A percentile compares a stretch with the other conserved stretches of the same genome.
These are phyloP conservation scores for Centroberyx gerrardi DNA, from an alignment of 2,797 vertebrate genomes.

Conservation along the genomic window DNA sequence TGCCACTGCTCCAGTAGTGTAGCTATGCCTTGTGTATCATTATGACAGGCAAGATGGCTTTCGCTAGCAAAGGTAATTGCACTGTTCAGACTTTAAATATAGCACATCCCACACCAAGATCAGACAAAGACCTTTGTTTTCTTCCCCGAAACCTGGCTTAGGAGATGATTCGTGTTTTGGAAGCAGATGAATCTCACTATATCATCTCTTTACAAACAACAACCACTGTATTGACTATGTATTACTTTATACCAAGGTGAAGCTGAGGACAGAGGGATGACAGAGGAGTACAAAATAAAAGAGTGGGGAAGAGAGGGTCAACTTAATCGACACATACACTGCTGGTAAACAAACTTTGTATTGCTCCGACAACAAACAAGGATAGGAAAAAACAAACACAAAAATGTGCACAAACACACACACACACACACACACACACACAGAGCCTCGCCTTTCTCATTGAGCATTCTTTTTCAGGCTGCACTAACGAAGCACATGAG, in stretches of 20 bases:
- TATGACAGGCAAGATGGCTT: conserved; percentile 72
- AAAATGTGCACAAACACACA: not conserved
- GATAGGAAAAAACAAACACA: conserved; percentile 11
- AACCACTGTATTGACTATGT: conserved; percentile 28
- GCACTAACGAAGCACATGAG: conserved; percentile 32
- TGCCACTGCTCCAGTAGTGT: conserved; percentile 61
- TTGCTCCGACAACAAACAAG: conserved; percentile 13
- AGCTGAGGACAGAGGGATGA: conserved; percentile 38
- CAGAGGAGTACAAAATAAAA: conserved; percentile 32
- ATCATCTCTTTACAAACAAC: conserved; percentile 56
- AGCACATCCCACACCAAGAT: conserved; percentile 57
- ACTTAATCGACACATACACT: conserved; percentile 14
- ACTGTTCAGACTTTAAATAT: conserved; percentile 77
- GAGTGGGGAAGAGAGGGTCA: conserved; percentile 9
- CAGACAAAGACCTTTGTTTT: conserved; percentile 77
- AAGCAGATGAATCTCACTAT: conserved; percentile 47
- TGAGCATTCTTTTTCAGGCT: conserved; percentile 12
- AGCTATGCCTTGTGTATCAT: conserved; percentile 75
- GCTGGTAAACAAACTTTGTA: conserved; percentile 40
- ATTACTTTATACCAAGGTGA: conserved; percentile 39
- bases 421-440: not conserved
- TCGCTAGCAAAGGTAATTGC: conserved; percentile 78
- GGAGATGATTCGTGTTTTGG: conserved; percentile 65
- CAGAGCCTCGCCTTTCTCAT: not conserved
- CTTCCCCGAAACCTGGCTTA: conserved; percentile 61